Base-by-base conservation (phyloP, 2,113 vertebrate species). In the Zeus faber region DNA sequence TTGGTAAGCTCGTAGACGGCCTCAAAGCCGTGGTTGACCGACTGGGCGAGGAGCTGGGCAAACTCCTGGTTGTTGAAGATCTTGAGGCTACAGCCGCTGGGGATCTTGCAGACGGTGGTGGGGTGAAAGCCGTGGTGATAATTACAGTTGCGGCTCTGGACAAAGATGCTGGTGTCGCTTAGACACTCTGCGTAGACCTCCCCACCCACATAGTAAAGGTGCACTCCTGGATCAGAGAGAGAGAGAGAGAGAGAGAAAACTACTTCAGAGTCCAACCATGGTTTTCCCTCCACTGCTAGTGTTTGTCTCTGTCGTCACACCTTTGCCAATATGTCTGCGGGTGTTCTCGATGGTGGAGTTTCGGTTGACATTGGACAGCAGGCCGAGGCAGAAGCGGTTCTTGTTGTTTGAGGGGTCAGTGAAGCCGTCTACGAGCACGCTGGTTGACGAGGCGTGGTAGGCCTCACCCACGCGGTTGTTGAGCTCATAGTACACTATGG, bases 61-160 rank as follows among this genome's bases (percentile, higher is more conserved):
- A 98, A 98, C 71, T 98, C 95, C 80, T 98, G 96, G 80, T 98
- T 98, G 87, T 98, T 98, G 74, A 98, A 98, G 57, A 98, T 98
- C 80, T 97, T 98, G 65, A 98, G 93, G 66, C 94, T 97, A 79
- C 96, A 98, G 75, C 96, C 96, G 26, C 94, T 97, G 26, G 96
- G 96, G 82, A 98, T 98, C 88, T 98, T 98, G 87, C 96, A 98
- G 6, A 98, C 96, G 0, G 96, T 98, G 49, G 96, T 97, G 10
- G 96, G 95, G 72, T 98, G 96, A 83, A 98, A 98, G 73, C 93
- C 93, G 0, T 98, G 95, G 74, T 97, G 95, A 63, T 95, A 98
- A 81, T 98, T 98, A 88, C 96, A 98, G 89, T 98, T 98, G 54
- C 95, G 91, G 75, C 95, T 98, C 90, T 98, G 96, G 67, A 98